Percentiles rank a stretch among this genome's conserved stretches.
Evolutionary conservation across 2,113 vertebrate species (phyloP).

Genomic region (Oreocharis arfaki): DNA sequence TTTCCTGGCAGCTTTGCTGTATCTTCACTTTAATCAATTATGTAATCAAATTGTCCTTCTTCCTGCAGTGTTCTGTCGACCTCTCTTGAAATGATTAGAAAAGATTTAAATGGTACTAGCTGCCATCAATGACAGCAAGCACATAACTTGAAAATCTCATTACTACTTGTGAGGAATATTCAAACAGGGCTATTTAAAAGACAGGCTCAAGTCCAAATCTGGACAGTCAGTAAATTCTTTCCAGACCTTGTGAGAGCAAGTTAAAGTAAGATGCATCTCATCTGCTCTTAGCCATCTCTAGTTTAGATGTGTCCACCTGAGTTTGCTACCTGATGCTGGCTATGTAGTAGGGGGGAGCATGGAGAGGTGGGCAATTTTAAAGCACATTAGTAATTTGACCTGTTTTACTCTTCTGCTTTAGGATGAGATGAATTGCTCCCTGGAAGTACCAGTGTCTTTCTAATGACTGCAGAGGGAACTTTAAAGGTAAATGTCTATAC

Average conservation of each 20-base stretch:
- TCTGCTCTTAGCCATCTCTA: background rate
- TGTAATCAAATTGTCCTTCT: background rate
- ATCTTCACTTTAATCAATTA: conserved; percentile 24
- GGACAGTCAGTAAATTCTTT: background rate
- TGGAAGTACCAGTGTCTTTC: background rate
- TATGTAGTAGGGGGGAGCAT: fast-evolving
- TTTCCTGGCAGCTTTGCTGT: conserved; percentile 14
- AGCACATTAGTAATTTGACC: background rate
- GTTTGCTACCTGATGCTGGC: background rate
- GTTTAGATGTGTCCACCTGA: background rate
- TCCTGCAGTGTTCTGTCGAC: background rate
- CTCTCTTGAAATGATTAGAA: conserved; percentile 25
- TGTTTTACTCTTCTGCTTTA: background rate
- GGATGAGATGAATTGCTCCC: background rate
- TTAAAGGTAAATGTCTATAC: background rate
- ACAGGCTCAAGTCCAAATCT: background rate
- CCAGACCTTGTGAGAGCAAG: background rate
- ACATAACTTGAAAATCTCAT: conserved; percentile 6
- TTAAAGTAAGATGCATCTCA: background rate
- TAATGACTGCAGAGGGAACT: background rate
- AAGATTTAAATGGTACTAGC: conserved; percentile 7
- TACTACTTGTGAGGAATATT: background rate
- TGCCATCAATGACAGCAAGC: background rate
- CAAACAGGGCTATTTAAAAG: background rate
- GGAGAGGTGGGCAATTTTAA: background rate